Evolutionary conservation across 2,888 invertebrate species (phyloP).

Genomic region (Bembecia ichneumoniformis): DNA sequence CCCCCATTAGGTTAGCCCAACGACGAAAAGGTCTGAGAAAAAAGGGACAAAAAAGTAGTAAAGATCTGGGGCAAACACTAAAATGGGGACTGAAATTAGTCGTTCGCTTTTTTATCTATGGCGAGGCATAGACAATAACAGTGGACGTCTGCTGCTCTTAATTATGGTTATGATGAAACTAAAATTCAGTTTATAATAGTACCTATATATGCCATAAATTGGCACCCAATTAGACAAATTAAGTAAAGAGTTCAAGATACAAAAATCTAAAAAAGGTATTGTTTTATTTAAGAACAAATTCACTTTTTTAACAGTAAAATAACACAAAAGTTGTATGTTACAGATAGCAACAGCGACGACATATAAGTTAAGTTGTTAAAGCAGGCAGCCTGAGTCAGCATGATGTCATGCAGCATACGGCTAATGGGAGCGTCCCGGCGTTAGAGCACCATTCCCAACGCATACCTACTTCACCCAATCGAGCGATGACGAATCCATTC

Average conservation of each 20-base stretch:
- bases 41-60: too few species aligned
- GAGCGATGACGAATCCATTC: conserved; percentile 68
- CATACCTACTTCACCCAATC: conserved; percentile 52
- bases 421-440: conserved; percentile 57
- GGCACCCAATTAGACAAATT: conserved; percentile 1
- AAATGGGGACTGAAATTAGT: too few species aligned
- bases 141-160: conserved; percentile 15
- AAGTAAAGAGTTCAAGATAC: too few species aligned
- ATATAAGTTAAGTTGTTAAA: neutral
- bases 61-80: too few species aligned
- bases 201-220: too few species aligned
- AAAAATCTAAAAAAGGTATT: too few species aligned
- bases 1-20: too few species aligned
- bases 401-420: conserved; percentile 54
- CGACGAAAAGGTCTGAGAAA: too few species aligned
- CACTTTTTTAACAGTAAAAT: too few species aligned
- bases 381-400: conserved; percentile 45
- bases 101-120: too few species aligned
- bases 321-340: conserved; percentile 25
- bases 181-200: too few species aligned
- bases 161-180: conserved; percentile 4
- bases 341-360: conserved; percentile 28
- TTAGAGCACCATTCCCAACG: conserved; percentile 42
- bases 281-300: too few species aligned
- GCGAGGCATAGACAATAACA: conserved; percentile 1